Conservation (phyloP, 1,140 invertebrate genomes). For the Oppia nitens region DNA sequence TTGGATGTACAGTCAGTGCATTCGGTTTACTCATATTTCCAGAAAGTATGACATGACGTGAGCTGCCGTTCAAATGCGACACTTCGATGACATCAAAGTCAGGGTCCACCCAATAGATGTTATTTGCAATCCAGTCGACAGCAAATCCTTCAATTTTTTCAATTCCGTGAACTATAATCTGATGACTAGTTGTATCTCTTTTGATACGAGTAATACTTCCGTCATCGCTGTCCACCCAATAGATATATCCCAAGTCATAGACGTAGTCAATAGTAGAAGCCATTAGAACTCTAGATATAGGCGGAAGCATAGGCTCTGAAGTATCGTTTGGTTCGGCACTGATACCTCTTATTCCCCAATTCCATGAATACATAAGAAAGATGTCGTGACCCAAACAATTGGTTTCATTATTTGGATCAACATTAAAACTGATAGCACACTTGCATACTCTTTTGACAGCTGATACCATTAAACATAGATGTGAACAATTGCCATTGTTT, state of each 20-base stretch:
- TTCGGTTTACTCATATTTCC: conserved; percentile 32
- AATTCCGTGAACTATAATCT: conserved; percentile 38
- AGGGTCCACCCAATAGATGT: conserved; percentile 45
- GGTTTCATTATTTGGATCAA: conserved; percentile 34
- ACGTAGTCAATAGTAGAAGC: conserved; percentile 58
- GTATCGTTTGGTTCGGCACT: conserved; percentile 31
- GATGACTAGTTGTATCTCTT: conserved; percentile 51
- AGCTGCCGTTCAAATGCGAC: conserved; percentile 33
- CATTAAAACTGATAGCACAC: conserved; percentile 53
- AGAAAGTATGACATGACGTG: conserved; percentile 32
- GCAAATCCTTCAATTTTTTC: conserved; percentile 39
- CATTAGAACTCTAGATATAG: conserved; percentile 53
- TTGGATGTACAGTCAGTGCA: conserved; percentile 44
- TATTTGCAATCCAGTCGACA: conserved; percentile 33
- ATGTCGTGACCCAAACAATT: conserved; percentile 39
- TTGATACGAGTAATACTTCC: conserved; percentile 53
- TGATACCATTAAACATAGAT: conserved; percentile 55
- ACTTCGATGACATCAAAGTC: conserved; percentile 40
- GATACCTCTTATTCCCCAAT: conserved; percentile 54
- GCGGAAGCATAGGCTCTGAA: conserved; percentile 35
- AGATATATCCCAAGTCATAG: conserved; percentile 45
- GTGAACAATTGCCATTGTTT: conserved; percentile 47
- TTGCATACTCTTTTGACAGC: conserved; percentile 39
- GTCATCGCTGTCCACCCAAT: conserved; percentile 60
- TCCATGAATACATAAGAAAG: conserved; percentile 56